Conservation (phyloP, 2,888 invertebrate species). For the Alloscopus bannaensis region DNA sequence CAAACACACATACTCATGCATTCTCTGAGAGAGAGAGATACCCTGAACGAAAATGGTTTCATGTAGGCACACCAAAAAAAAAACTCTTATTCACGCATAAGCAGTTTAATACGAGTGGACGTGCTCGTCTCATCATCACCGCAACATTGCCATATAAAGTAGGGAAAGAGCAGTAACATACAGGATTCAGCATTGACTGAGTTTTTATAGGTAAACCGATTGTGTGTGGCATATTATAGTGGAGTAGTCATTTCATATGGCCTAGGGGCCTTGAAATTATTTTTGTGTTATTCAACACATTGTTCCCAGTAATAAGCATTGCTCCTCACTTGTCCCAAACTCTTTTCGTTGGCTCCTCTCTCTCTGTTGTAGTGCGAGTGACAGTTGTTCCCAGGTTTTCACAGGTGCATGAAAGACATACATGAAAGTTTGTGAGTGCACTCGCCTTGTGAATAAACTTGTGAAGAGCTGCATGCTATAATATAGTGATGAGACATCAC, state of each 20-base stretch:
- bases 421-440: not conserved
- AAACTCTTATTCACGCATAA: constrained; percentile 34
- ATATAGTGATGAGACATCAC: not conserved
- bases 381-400: constrained; percentile 52
- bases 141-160: too few species aligned
- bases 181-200: not conserved
- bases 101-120: constrained; percentile 46
- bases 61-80: constrained; percentile 19
- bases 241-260: constrained; percentile 45
- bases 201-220: not conserved
- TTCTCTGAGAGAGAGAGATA: not conserved
- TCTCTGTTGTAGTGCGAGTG: constrained; percentile 26
- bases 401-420: constrained; percentile 34
- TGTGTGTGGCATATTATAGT: not conserved
- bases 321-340: constrained; percentile 1
- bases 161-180: not conserved
- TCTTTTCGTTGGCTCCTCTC: not conserved
- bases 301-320: constrained; percentile 30
- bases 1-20: not conserved
- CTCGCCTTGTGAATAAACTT: too few species aligned
- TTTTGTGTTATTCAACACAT: constrained; percentile 50
- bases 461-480: not conserved
- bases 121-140: constrained; percentile 19
- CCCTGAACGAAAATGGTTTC: constrained; percentile 16
- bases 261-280: constrained; percentile 54